Conservation (phyloP, 2,888 invertebrate species). For the Meteorus cinctellus region DNA sequence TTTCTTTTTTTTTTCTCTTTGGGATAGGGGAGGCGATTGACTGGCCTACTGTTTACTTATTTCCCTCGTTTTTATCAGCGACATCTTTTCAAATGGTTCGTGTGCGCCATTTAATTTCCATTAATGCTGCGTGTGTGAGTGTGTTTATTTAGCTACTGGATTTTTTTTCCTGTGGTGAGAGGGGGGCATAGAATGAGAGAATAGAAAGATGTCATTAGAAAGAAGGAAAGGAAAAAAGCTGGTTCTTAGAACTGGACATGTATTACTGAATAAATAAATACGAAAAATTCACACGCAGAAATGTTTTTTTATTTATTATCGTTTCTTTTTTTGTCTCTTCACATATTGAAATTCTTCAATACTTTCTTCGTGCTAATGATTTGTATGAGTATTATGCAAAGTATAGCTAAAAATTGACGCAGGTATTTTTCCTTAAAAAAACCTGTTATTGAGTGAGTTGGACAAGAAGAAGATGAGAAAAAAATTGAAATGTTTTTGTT, state of each 20-base stretch:
- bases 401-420: slow-evolving; percentile 17
- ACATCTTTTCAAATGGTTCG: slow-evolving; percentile 21
- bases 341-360: no score
- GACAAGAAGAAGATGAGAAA: not conserved
- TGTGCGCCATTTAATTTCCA: slow-evolving; percentile 38
- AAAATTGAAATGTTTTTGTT: slow-evolving; percentile 24
- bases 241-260: slow-evolving; percentile 37
- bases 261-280: slow-evolving; percentile 14
- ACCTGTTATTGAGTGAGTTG: slow-evolving; percentile 22
- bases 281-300: not conserved
- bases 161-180: not conserved
- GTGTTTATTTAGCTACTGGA: slow-evolving; percentile 35
- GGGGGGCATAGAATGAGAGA: slow-evolving; percentile 6
- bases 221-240: slow-evolving; percentile 2
- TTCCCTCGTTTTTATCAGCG: not conserved
- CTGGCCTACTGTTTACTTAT: slow-evolving; percentile 23
- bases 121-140: not conserved
- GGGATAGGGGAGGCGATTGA: not conserved
- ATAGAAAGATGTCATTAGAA: slow-evolving; percentile 9
- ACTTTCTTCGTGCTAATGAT: not conserved
- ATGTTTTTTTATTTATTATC: not conserved
- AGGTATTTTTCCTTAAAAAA: slow-evolving; percentile 13
- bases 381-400: slow-evolving; percentile 1
- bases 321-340: slow-evolving; percentile 3
- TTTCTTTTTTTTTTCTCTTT: not conserved